Conservation (phyloP, 1,140 invertebrate species). For the Ridgeia piscesae region DNA sequence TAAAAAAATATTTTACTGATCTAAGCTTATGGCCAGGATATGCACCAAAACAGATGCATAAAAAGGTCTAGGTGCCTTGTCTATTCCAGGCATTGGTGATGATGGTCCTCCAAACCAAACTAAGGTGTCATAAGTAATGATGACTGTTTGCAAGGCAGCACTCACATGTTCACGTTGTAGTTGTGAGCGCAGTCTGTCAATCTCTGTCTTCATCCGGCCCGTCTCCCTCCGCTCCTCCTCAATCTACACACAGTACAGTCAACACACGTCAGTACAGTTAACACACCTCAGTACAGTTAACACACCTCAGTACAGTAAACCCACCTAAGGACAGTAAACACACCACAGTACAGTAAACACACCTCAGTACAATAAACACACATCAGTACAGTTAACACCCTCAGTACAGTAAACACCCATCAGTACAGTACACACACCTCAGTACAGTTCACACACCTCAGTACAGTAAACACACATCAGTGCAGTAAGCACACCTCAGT, state of each 20-base stretch:
- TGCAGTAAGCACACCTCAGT: too few species aligned
- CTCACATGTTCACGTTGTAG: conserved; percentile 8
- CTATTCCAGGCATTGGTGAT: too few species aligned
- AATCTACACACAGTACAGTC: neutral
- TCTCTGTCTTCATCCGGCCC: neutral
- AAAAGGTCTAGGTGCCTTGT: too few species aligned
- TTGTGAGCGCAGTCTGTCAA: neutral
- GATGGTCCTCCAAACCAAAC: neutral
- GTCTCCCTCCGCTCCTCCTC: conserved; percentile 10
- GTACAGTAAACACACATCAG: too few species aligned
- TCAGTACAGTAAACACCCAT: too few species aligned
- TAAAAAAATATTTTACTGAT: neutral
- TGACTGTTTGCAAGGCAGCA: neutral
- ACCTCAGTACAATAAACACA: too few species aligned
- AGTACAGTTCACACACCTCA: too few species aligned
- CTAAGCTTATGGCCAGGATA: neutral
- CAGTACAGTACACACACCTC: too few species aligned
- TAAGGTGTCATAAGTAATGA: neutral
- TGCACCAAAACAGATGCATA: neutral
- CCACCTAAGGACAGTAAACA: too few species aligned
- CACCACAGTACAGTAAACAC: too few species aligned
- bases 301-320: too few species aligned
- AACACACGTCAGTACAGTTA: neutral
- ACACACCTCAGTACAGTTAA: neutral
- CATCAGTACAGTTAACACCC: too few species aligned